Conservation (phyloP, 2,888 invertebrate genomes). For the Thera britannica region DNA sequence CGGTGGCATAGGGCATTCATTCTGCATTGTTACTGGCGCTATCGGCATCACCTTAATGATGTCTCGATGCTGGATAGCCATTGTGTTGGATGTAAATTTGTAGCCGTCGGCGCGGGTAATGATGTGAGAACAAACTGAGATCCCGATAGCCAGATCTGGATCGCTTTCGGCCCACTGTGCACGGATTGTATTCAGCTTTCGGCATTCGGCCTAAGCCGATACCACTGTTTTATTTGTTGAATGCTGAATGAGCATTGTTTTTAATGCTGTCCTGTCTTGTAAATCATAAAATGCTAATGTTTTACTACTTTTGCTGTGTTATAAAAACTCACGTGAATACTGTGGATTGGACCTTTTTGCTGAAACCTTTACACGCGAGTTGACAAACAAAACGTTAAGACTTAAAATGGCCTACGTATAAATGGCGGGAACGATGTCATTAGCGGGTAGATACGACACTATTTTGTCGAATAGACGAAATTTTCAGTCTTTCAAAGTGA, state of each 20-base stretch:
- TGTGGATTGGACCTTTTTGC: constrained; percentile 30
- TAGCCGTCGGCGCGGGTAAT: constrained; percentile 85
- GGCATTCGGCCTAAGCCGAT: constrained; percentile 61
- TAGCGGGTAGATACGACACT: constrained; percentile 80
- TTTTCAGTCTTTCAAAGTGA: constrained; percentile 79
- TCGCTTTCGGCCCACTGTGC: constrained; percentile 76
- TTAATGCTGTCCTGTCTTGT: constrained; percentile 60
- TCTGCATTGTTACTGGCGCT: constrained; percentile 71
- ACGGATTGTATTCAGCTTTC: constrained; percentile 73
- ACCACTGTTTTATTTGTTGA: constrained; percentile 61
- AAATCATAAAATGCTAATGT: constrained; percentile 56
- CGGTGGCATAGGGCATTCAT: constrained; percentile 59
- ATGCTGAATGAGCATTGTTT: constrained; percentile 64
- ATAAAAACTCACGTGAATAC: constrained; percentile 34
- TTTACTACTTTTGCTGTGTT: constrained; percentile 39
- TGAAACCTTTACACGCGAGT: constrained; percentile 49
- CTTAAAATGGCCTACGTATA: constrained; percentile 68
- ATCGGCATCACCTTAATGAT: constrained; percentile 85
- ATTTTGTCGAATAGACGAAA: constrained; percentile 83
- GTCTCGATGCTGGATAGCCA: constrained; percentile 85
- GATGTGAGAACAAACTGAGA: constrained; percentile 85
- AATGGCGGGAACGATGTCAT: constrained; percentile 71
- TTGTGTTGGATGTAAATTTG: constrained; percentile 85
- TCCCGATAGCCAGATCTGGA: constrained; percentile 82
- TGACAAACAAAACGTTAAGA: constrained; percentile 73